Evolutionary conservation across 1,140 invertebrate genomes (phyloP), one percentile per base, ranked within the genome.

Genomic region (Pomacea maculata): DNA sequence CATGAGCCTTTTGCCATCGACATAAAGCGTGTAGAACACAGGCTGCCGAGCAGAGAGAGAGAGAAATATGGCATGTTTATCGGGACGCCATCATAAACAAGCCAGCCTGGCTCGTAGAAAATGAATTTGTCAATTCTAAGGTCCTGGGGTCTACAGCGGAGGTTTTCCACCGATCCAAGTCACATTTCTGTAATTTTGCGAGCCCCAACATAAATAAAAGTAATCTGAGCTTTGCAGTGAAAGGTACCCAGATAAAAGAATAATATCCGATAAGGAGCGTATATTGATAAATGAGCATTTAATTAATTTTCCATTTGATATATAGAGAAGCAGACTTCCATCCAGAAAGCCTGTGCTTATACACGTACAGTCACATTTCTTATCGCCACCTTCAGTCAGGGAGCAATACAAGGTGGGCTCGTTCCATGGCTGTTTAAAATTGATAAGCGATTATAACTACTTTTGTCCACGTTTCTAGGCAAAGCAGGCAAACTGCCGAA

Each of bases 41-140:
- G 57, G 57, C 57, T 61, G 57, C 57, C 57, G 57, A 61, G 57
- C 57, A 67, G 45, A 55, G 67, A 10, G 25, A 25, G 25, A 25
- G 54, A 70, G 68, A 70, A 17, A 34, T 57, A 67, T 70, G 76
- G 67, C 76, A 78, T 54, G 55, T 78, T 78, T 78, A 78, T 78
- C 76, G 68, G 67, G 54, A 8, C 45, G 76, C 64, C 76, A 70
- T 78, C 76, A 78, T 78, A 78, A 78, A 78, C 29, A 63, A 78
- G 52, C n/a, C 14, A 11, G 55, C 14, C n/a, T 45, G 34, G 64
- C 63, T 45, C 12, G 65, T 65, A 21, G 67, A 57, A 78, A 78
- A 78, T 29, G 54, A 67, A 78, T 78, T 78, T 78, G 76, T 78
- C 76, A 78, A 78, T 70, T 61, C 45, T 11, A 55, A 29, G 73